These are phyloP conservation scores for Peromyscus leucopus DNA, from an alignment of 2,113 vertebrate species.

Conservation along the genomic window DNA sequence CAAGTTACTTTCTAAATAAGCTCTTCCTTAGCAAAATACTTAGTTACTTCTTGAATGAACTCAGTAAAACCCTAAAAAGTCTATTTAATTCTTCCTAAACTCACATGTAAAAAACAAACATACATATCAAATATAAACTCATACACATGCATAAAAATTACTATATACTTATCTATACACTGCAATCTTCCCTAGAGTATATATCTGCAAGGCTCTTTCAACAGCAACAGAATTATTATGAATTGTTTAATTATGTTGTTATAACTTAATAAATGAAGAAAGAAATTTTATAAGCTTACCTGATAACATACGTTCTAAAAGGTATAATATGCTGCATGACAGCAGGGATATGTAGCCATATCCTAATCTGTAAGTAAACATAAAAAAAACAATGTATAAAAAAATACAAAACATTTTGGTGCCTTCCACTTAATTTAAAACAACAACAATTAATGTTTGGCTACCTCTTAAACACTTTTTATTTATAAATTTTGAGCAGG, in stretches of 20 bases:
- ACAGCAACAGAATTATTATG: constrained; percentile 27
- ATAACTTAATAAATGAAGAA: background rate
- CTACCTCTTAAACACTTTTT: constrained; percentile 1
- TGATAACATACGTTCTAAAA: constrained; percentile 98
- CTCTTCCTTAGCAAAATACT: background rate
- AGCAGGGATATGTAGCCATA: constrained; percentile 99
- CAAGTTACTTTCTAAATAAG: background rate
- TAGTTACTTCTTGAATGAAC: constrained; percentile 10
- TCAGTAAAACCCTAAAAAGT: background rate
- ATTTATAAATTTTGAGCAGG: background rate
- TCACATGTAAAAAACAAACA: background rate
- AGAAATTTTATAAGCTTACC: constrained; percentile 87
- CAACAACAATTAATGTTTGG: constrained; percentile 30
- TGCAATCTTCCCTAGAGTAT: constrained; percentile 11
- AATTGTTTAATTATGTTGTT: background rate
- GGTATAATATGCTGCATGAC: constrained; percentile 99
- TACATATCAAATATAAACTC: constrained; percentile 56
- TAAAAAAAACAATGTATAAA: constrained; percentile 60
- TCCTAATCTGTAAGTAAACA: constrained; percentile 94
- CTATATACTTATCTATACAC: background rate
- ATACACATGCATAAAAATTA: constrained; percentile 28
- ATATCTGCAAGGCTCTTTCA: background rate
- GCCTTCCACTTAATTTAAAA: constrained; percentile 6
- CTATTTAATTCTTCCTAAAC: background rate
- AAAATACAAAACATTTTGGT: background rate